Evolutionary conservation across 2,888 invertebrate species (phyloP), one percentile per base, ranked within the genome.

Genomic region (Rhabditophanes sp.): DNA sequence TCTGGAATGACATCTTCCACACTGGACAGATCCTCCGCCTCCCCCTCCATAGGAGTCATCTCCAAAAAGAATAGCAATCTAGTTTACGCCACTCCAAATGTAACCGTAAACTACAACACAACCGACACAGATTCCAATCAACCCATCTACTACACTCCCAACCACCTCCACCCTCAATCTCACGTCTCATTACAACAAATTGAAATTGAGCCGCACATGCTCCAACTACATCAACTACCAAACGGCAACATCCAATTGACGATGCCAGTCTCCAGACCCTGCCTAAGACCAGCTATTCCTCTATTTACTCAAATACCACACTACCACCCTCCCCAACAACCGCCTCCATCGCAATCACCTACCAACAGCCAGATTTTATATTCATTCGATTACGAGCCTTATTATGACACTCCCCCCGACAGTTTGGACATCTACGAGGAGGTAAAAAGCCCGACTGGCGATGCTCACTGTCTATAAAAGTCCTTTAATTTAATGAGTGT

Each of bases 221-320:
- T 55, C 18, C 50, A 49, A 17, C 40, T 55, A 7, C 50, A 53
- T 25, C 49, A 53, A 26, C 41, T 55, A 0, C 55, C 55, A 4
- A 55, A 55, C 31, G 55, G 55, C 18, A 55, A 55, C 38, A 53
- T 55, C 24, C 53, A 53, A 30, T 48, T 55, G 8, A 55, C 55
- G 2, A 39, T 55, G 11, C 55, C 55, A 17, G 17, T 19, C 17
- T 21, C 35, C 16, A 32, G 37, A 4, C 37, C 37, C n/a, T n/a
- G n/a, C n/a, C n/a, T n/a, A n/a, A n/a, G n/a, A n/a, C n/a, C n/a
- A n/a, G n/a, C n/a, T n/a, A n/a, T n/a, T n/a, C n/a, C n/a, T n/a
- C n/a, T n/a, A n/a, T n/a, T n/a, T n/a, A n/a, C n/a, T n/a, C n/a
- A n/a, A n/a, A n/a, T n/a, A n/a, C n/a, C n/a, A n/a, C n/a, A n/a